A percentile compares a stretch with the other conserved stretches of the same genome.
Evolutionary conservation across 2,113 vertebrate species (phyloP).

Genomic region (Natator depressus): DNA sequence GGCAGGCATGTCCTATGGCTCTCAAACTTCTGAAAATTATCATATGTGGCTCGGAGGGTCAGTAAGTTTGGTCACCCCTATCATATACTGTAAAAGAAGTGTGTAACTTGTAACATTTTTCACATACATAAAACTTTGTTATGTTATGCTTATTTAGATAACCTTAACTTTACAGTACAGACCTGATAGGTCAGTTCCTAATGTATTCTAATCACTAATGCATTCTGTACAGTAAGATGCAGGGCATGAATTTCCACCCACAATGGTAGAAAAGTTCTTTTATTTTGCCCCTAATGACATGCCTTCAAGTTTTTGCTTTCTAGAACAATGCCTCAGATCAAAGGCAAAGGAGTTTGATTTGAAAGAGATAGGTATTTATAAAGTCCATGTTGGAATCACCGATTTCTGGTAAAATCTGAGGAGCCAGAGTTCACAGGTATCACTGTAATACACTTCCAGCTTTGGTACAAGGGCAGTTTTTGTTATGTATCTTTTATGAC

Average conservation of each 20-base stretch:
- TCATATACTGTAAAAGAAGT: neutral
- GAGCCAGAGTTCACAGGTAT: neutral
- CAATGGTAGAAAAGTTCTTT: neutral
- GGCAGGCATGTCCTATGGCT: too few species aligned
- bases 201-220: neutral
- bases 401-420: neutral
- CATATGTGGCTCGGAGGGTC: too few species aligned
- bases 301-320: neutral
- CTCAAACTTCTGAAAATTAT: too few species aligned
- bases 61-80: too few species aligned
- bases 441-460: neutral
- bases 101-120: rapidly evolving
- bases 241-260: neutral
- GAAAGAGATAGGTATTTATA: neutral
- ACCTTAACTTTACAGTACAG: neutral
- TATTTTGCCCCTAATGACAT: neutral
- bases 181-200: neutral
- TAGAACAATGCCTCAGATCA: neutral
- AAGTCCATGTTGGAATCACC: neutral
- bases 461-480: neutral
- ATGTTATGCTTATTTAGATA: neutral
- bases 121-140: neutral
- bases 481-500: neutral
- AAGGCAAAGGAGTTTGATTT: neutral
- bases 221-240: neutral